Percentiles rank a stretch among this genome's conserved stretches.
Conservation (phyloP, 53 echinoderm and acorn worm species). For the Astropecten irregularis region DNA sequence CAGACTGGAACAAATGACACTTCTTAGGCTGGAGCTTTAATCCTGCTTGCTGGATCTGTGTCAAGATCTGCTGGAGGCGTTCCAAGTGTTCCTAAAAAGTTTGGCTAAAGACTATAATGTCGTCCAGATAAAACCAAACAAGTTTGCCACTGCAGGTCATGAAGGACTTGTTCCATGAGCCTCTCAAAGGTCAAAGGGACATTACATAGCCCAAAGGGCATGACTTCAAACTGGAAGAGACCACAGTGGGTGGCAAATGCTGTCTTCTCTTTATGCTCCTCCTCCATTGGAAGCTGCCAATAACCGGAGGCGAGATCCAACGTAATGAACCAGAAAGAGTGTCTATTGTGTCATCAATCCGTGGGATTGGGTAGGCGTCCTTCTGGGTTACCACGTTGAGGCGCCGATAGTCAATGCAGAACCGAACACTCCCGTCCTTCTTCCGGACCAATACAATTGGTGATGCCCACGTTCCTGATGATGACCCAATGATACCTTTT, state of each 20-base stretch:
- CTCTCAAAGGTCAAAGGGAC: conserved; percentile 12
- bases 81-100: conserved; percentile 8
- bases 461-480: conserved; percentile 40
- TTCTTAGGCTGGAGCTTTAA: conserved; percentile 23
- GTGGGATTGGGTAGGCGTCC: too few species aligned
- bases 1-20: conserved; percentile 6
- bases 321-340: background rate
- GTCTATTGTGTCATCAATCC: too few species aligned
- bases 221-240: too few species aligned
- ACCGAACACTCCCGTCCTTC: too few species aligned
- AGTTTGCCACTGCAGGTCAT: conserved; percentile 33
- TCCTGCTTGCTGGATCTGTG: background rate
- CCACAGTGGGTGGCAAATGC: too few species aligned
- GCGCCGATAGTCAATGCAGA: too few species aligned
- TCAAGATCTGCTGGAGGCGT: background rate
- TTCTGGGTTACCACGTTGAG: too few species aligned
- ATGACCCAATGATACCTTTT: conserved; percentile 38
- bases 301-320: conserved; percentile 34
- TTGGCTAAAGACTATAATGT: conserved; percentile 16
- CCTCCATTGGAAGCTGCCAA: too few species aligned
- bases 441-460: too few species aligned
- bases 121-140: conserved; percentile 34
- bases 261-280: too few species aligned
- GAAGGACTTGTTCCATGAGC: conserved; percentile 14
- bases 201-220: too few species aligned